These are phyloP conservation scores for Idaea aversata DNA, from an alignment of 2,888 invertebrate species.

Conservation along the genomic window DNA sequence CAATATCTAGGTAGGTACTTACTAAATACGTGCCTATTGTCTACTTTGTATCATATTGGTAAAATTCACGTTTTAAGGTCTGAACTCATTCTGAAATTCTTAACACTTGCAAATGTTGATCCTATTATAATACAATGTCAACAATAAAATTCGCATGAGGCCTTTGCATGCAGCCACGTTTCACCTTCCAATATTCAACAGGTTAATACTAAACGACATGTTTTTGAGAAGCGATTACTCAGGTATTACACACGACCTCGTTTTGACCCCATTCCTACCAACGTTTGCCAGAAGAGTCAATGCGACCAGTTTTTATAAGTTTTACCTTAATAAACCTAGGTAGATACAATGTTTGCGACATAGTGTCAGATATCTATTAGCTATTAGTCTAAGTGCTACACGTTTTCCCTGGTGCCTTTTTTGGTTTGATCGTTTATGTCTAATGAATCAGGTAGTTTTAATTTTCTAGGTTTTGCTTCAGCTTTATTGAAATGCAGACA, in stretches of 20 bases:
- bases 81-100: no score
- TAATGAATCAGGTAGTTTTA: background rate
- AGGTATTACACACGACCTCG: conserved; percentile 38
- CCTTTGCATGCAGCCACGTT: conserved; percentile 4
- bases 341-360: conserved; percentile 1
- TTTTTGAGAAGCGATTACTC: conserved; percentile 40
- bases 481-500: background rate
- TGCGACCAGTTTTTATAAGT: conserved; percentile 39
- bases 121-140: background rate
- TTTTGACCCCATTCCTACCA: conserved; percentile 66
- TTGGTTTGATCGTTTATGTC: background rate
- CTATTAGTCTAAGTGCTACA: conserved; percentile 7
- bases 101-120: background rate
- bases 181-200: conserved; percentile 12
- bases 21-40: background rate
- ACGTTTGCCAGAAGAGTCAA: conserved; percentile 39
- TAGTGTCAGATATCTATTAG: background rate
- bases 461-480: background rate
- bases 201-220: conserved; percentile 23
- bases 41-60: no score
- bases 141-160: background rate
- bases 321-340: conserved; percentile 28
- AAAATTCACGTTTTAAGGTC: no score
- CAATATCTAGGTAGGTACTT: background rate
- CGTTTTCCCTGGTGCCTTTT: conserved; percentile 2